Conservation (phyloP, 30 jellyfish, hydroid and myxozoan species). For the Mastigias papua region DNA sequence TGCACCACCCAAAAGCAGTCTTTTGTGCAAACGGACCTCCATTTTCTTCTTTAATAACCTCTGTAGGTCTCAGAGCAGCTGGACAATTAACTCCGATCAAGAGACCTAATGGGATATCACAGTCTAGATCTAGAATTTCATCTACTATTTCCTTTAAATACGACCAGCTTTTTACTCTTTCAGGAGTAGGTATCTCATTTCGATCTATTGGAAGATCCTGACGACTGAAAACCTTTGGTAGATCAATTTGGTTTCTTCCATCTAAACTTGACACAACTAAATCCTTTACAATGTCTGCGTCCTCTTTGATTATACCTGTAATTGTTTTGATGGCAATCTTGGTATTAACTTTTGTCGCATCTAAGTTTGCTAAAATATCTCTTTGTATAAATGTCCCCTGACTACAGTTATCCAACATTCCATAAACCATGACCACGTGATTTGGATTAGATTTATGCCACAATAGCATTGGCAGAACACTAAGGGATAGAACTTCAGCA, state of each 20-base stretch:
- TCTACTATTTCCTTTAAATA: constrained; percentile 36
- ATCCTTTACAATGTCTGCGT: constrained; percentile 21
- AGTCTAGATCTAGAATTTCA: constrained; percentile 38
- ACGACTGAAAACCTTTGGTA: constrained; percentile 58
- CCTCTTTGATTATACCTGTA: constrained; percentile 27
- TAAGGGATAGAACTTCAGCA: neutral
- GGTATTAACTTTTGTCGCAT: constrained; percentile 16
- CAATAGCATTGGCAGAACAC: constrained; percentile 22
- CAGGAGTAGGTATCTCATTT: constrained; percentile 35
- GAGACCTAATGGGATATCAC: constrained; percentile 43
- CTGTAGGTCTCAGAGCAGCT: constrained; percentile 46
- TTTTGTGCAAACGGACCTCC: constrained; percentile 47
- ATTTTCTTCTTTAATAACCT: constrained; percentile 37
- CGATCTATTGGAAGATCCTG: constrained; percentile 51
- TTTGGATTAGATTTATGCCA: constrained; percentile 3
- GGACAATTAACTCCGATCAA: constrained; percentile 48
- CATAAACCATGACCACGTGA: neutral
- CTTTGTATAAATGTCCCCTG: constrained; percentile 30
- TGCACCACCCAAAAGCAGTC: constrained; percentile 48
- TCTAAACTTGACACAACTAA: constrained; percentile 20
- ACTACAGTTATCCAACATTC: constrained; percentile 33
- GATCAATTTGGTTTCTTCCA: constrained; percentile 47
- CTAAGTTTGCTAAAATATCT: constrained; percentile 19
- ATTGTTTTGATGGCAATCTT: constrained; percentile 36
- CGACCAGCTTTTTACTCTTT: constrained; percentile 27